Base-by-base conservation (phyloP, 35 echinoderm and acorn worm genomes). In the Ophioderma brevispina region DNA sequence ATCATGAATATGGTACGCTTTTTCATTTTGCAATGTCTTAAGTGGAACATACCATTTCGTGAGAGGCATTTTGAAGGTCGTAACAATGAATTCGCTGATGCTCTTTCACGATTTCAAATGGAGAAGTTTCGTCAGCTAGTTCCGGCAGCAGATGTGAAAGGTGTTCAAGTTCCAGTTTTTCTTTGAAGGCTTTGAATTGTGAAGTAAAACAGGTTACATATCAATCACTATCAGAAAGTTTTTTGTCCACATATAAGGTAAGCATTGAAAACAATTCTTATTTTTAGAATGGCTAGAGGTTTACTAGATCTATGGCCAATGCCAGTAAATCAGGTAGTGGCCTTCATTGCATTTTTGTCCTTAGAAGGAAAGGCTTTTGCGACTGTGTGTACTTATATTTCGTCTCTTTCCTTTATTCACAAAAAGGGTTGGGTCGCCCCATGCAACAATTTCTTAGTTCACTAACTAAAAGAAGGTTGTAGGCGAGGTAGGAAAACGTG, bases 81-180 rank as follows among this genome's bases (percentile, higher is more conserved):
- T 3, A 42, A 85, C 33, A 85, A 85, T 56, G 32, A 13, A 38
- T 64, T 85, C 33, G 82, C 82, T 30, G 82, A 85, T 63, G 82
- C 82, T 59, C 46, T 85, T 13, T 85, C 49, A n/a, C 82, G 82
- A 30, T 85, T 59, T 85, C 82, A 85, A 42, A 56, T 85, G 82
- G 82, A 63, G 82, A 28, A 30, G 17, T 85, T 85, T 39, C 21
- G 49, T 38, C 4, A 11, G n/a, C 17, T 23, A 32, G 82, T 42
- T 18, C 49, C 82, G 35, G 13, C 4, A 36, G 80, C 80, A 13
- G 35, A 82, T 40, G 8, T 52, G 46, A 52, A 52, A 21, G 21
- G 46, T 52, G 8, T 52, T 8, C 46, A 8, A 52, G 46, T 52
- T 52, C 46, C 46, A 52, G 46, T 11, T 11, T 52, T 52, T 21